These are phyloP conservation scores for Myotis myotis DNA, from an alignment of 2,797 vertebrate genomes.

Conservation along the genomic window DNA sequence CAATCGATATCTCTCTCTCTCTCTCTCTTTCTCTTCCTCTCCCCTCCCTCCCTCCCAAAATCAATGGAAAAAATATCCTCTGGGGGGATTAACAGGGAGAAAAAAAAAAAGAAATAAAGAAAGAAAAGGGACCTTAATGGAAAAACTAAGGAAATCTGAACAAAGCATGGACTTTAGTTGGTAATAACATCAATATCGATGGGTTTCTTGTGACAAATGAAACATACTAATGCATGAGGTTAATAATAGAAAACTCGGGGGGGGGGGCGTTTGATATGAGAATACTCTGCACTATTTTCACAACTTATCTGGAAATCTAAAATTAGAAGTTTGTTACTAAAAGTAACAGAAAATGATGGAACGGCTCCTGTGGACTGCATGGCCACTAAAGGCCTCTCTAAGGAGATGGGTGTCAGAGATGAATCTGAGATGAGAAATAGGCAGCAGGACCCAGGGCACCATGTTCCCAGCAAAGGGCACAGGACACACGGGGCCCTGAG, in stretches of 20 bases:
- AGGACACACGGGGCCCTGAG: neutral
- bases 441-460: neutral
- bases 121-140: neutral
- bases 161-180: neutral
- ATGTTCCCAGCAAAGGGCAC: neutral
- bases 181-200: rapidly evolving
- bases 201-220: neutral
- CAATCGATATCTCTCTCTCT: too few species aligned
- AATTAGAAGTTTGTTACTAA: neutral
- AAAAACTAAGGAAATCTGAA: neutral
- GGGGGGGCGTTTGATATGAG: rapidly evolving
- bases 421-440: neutral
- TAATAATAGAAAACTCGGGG: rapidly evolving
- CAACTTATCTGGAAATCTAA: neutral
- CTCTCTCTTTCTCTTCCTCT: too few species aligned
- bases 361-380: neutral
- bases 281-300: neutral
- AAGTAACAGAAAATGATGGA: neutral
- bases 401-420: neutral
- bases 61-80: too few species aligned
- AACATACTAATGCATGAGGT: rapidly evolving
- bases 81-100: too few species aligned
- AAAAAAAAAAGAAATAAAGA: too few species aligned
- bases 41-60: too few species aligned
- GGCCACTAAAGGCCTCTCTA: neutral